Percentiles rank a stretch among this genome's conserved stretches.
Conservation (phyloP, 2,797 vertebrate species). For the Aythya fuligula region DNA sequence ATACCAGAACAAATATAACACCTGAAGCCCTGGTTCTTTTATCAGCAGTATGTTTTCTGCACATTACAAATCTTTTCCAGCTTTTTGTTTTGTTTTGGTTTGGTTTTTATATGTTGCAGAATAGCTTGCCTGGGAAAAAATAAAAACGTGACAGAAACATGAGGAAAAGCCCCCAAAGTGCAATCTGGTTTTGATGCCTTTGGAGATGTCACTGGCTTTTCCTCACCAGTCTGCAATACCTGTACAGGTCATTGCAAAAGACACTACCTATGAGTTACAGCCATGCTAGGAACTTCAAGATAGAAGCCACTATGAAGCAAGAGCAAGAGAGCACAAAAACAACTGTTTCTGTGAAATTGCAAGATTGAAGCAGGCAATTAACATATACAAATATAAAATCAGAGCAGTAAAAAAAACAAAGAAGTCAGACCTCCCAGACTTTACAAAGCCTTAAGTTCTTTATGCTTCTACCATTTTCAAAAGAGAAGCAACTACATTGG, state of each 20-base stretch:
- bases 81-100: too few species aligned
- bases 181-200: neutral
- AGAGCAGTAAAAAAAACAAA: neutral
- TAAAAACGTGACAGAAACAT: neutral
- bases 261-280: neutral
- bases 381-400: neutral
- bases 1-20: neutral
- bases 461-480: neutral
- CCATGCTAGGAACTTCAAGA: neutral
- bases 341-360: neutral
- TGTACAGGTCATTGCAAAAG: neutral
- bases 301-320: neutral
- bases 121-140: neutral
- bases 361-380: neutral
- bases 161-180: neutral
- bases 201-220: neutral
- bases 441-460: neutral
- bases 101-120: neutral
- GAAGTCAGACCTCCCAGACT: neutral
- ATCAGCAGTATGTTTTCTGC: neutral
- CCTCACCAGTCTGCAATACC: neutral
- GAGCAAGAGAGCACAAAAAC: neutral
- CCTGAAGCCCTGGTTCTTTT: neutral
- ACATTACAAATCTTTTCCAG: neutral
- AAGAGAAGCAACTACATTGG: neutral